Conservation (phyloP, 2,797 vertebrate species). For the Telmatherina bonti region DNA sequence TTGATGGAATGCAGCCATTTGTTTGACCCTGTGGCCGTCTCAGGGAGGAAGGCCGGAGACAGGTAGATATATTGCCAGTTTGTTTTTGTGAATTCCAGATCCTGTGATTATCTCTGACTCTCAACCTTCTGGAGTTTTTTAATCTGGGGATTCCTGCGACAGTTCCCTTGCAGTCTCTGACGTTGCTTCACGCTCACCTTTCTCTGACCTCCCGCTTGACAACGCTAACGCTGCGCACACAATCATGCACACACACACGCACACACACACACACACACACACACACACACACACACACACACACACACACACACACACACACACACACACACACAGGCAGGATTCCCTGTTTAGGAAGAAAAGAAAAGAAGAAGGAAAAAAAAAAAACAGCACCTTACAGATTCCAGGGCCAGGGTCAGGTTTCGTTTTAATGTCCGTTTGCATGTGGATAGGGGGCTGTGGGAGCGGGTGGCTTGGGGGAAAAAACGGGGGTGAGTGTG, state of each 20-base stretch:
- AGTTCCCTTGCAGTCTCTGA: conserved; percentile 86
- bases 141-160: conserved; percentile 94
- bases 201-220: conserved; percentile 82
- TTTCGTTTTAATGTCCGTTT: conserved; percentile 89
- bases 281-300: conserved; percentile 28
- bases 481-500: conserved; percentile 59
- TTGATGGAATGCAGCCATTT: conserved; percentile 92
- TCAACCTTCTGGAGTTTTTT: conserved; percentile 94
- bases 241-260: conserved; percentile 16
- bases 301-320: conserved; percentile 18
- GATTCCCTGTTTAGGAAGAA: conserved; percentile 63
- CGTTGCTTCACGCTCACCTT: conserved; percentile 88
- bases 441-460: conserved; percentile 74
- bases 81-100: conserved; percentile 99
- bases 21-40: conserved; percentile 91
- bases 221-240: conserved; percentile 15
- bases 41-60: conserved; percentile 94
- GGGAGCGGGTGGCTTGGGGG: conserved; percentile 50
- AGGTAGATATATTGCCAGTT: conserved; percentile 98
- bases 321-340: conserved; percentile 36
- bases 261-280: conserved; percentile 22
- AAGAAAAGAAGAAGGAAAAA: conserved; percentile 25
- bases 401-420: conserved; percentile 83
- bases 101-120: conserved; percentile 96
- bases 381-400: conserved; percentile 84